Percentiles rank a stretch among this genome's conserved stretches.
Evolutionary conservation across 37 sponge, comb jelly and placozoan genomes (phyloP).

Genomic region (Halisarca cf. caerulea): DNA sequence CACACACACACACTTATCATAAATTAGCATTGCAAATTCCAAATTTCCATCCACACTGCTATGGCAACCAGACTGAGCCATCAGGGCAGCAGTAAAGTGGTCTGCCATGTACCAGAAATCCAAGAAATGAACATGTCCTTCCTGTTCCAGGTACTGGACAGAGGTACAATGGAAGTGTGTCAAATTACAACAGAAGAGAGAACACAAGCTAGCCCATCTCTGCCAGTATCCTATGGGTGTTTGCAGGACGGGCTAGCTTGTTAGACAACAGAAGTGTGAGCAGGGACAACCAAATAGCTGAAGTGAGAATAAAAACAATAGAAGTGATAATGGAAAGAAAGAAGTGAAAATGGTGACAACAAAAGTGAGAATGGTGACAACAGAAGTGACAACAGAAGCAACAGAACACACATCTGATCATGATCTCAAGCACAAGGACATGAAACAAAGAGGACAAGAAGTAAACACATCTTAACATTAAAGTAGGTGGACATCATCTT

Average conservation of each 20-base stretch:
- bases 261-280: no score
- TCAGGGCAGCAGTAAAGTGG: conserved; percentile 31
- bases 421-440: no score
- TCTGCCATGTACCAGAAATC: conserved; percentile 78
- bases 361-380: no score
- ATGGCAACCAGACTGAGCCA: background rate
- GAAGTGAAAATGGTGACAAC: background rate
- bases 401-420: background rate
- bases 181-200: background rate
- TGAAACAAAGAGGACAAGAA: no score
- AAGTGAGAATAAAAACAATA: no score
- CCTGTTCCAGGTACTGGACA: conserved; percentile 64
- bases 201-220: no score
- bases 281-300: no score
- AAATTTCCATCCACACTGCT: conserved; percentile 19
- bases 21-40: conserved; percentile 62
- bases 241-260: background rate
- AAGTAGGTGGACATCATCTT: no score
- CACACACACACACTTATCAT: conserved; percentile 46
- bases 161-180: background rate
- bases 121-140: conserved; percentile 32
- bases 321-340: background rate
- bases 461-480: no score
- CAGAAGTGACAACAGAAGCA: background rate
- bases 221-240: background rate